Evolutionary conservation across 2,888 invertebrate species (phyloP).

Genomic region (Tridacna gigas): DNA sequence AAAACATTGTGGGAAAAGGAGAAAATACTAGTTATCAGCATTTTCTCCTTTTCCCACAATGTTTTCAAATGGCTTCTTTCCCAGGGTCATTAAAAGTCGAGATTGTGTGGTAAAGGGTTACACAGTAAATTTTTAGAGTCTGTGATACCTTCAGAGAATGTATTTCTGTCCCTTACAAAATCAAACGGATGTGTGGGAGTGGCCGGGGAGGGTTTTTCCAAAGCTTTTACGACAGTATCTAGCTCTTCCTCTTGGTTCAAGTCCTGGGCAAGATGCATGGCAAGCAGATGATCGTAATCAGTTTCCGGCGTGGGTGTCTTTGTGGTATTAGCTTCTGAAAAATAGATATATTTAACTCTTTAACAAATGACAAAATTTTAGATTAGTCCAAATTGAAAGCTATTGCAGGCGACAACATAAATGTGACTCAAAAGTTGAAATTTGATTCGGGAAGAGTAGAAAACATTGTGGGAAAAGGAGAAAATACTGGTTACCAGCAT

Average conservation of each 20-base stretch:
- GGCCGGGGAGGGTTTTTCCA: constrained; percentile 59
- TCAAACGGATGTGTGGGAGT: constrained; percentile 6
- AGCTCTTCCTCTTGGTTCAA: constrained; percentile 51
- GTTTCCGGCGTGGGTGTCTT: constrained; percentile 22
- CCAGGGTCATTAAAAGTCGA: no score
- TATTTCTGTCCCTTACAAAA: constrained; percentile 36
- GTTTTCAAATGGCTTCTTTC: no score
- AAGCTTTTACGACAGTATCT: constrained; percentile 49
- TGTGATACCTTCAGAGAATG: constrained; percentile 51
- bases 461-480: neutral
- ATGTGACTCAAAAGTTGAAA: neutral
- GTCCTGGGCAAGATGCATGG: constrained; percentile 70
- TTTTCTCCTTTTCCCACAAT: no score
- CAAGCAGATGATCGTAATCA: constrained; percentile 68
- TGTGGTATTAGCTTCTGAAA: neutral
- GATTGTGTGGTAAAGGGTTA: no score
- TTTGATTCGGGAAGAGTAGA: neutral
- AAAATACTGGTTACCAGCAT: neutral
- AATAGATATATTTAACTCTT: neutral
- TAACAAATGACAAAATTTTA: neutral
- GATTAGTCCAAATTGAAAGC: neutral
- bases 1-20: no score
- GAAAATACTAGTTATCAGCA: no score
- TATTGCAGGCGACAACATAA: neutral
- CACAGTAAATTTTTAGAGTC: neutral